Conservation (phyloP, 2,113 vertebrate genomes). For the Emydocephalus ijimae region DNA sequence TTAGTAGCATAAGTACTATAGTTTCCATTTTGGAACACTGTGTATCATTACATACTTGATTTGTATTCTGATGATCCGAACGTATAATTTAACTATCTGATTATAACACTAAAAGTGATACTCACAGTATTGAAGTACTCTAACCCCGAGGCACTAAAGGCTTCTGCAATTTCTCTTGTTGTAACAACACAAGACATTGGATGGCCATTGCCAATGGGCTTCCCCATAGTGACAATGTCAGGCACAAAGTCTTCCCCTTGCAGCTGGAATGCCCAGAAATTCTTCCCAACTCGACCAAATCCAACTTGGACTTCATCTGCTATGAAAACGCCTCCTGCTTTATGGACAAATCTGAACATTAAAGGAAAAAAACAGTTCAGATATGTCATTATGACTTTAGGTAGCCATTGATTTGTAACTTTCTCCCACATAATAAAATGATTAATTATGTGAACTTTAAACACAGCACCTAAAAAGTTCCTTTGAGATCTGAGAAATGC, state of each 20-base stretch:
- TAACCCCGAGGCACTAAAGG: conserved; percentile 83
- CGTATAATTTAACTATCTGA: background rate
- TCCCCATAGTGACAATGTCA: conserved; percentile 97
- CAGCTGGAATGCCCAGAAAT: conserved; percentile 96
- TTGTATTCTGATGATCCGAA: background rate
- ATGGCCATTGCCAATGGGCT: conserved; percentile 96
- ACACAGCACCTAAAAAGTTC: background rate
- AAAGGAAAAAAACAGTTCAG: conserved; percentile 40
- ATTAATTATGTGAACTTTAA: background rate
- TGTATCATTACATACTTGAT: background rate
- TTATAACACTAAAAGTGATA: background rate
- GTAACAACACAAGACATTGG: conserved; percentile 97
- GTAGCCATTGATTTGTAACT: fast-evolving
- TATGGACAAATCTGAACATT: conserved; percentile 76
- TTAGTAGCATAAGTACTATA: background rate
- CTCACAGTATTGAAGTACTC: conserved; percentile 97
- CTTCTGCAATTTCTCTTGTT: conserved; percentile 86
- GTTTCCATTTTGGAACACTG: background rate
- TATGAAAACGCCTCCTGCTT: conserved; percentile 86
- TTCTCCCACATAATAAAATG: background rate
- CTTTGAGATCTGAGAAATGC: background rate
- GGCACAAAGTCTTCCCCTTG: conserved; percentile 89
- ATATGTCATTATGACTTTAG: background rate
- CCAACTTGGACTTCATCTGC: conserved; percentile 97
- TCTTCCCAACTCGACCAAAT: conserved; percentile 87